Percentiles rank a stretch among this genome's conserved stretches.
These are phyloP conservation scores for Erythrocebus patas DNA, from an alignment of 2,113 vertebrate genomes.

Conservation along the genomic window DNA sequence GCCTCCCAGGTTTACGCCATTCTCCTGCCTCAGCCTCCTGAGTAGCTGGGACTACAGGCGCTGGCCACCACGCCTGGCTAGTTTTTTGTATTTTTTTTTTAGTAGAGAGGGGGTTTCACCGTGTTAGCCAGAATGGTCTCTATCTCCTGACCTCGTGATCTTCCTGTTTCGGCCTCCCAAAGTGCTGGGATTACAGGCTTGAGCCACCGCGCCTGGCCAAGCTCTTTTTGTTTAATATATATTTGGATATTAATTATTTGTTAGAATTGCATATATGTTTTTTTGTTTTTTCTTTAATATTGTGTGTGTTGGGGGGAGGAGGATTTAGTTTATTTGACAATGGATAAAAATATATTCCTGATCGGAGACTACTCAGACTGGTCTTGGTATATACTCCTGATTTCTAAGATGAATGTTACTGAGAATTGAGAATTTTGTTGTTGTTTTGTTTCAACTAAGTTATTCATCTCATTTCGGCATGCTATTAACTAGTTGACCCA, in stretches of 20 bases:
- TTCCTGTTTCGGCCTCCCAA: too few species aligned
- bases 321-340: not conserved
- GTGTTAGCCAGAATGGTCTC: too few species aligned
- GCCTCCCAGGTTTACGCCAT: too few species aligned
- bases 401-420: not conserved
- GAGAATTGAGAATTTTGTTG: not conserved
- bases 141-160: too few species aligned
- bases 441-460: not conserved
- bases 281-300: not conserved
- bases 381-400: not conserved
- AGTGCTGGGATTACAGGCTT: too few species aligned
- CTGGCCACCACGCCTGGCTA: too few species aligned
- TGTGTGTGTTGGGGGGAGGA: not conserved
- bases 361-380: not conserved
- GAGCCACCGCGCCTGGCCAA: accelerated
- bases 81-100: too few species aligned
- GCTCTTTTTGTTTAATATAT: not conserved
- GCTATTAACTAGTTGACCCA: not conserved
- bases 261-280: not conserved
- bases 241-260: not conserved
- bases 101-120: too few species aligned
- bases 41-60: too few species aligned
- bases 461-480: not conserved
- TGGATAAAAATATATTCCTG: not conserved
- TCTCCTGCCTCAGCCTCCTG: too few species aligned